Percentiles rank a stretch among this genome's conserved stretches.
Conservation (phyloP, 2,888 invertebrate genomes). For the Ariolimax columbianus region DNA sequence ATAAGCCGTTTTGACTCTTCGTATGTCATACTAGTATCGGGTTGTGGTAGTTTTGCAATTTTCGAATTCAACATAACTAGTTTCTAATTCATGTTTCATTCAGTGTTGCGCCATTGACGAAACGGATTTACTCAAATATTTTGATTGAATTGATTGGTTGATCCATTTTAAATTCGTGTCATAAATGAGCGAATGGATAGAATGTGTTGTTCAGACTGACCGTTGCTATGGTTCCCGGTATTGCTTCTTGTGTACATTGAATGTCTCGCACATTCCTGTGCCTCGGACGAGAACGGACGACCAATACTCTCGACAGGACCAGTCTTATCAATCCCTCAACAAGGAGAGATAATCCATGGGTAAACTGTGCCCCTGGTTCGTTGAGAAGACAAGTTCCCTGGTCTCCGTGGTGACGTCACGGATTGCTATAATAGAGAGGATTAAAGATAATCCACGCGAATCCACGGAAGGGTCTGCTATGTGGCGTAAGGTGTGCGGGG, state of each 20-base stretch:
- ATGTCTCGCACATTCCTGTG: not conserved
- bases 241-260: not conserved
- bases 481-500: constrained; percentile 19
- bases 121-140: too few species aligned
- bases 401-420: constrained; percentile 38
- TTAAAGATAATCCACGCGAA: constrained; percentile 15
- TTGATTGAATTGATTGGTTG: too few species aligned
- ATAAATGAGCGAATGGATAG: not conserved
- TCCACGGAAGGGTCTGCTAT: constrained; percentile 13
- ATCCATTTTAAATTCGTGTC: not conserved
- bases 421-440: constrained; percentile 35
- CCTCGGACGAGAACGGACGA: not conserved
- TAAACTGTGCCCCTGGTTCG: not conserved
- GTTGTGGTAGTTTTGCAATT: too few species aligned
- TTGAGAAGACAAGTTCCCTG: not conserved
- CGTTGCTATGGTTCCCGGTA: constrained; percentile 6
- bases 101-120: too few species aligned
- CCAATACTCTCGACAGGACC: not conserved
- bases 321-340: not conserved
- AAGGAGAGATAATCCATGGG: constrained; percentile 4
- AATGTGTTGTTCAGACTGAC: not conserved
- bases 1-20: too few species aligned
- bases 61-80: too few species aligned
- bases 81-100: too few species aligned
- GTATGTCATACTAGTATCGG: too few species aligned